A percentile compares a stretch with the other conserved stretches of the same genome.
Evolutionary conservation across 1,140 invertebrate species (phyloP).

Genomic region (Anastrepha obliqua): DNA sequence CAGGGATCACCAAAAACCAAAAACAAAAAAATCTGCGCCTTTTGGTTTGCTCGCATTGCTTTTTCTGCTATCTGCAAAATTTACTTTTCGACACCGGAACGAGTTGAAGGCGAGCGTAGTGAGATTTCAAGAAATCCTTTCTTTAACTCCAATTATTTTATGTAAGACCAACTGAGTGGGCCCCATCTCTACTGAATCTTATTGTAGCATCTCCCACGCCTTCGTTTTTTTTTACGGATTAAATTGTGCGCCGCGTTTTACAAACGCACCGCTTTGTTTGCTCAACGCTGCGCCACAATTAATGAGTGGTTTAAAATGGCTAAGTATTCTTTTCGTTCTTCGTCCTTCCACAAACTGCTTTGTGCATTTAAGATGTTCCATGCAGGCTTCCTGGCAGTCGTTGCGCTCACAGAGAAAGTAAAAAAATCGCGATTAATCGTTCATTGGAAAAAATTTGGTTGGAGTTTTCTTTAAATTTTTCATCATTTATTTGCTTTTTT

Average conservation of each 20-base stretch:
- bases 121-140: constrained; percentile 5
- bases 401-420: background rate
- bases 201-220: background rate
- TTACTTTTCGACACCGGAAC: background rate
- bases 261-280: background rate
- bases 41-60: background rate
- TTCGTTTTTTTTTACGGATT: constrained; percentile 11
- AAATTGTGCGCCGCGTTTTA: constrained; percentile 1
- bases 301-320: constrained; percentile 49
- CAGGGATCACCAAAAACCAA: background rate
- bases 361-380: background rate
- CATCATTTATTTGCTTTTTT: background rate
- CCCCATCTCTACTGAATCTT: too few relatives aligned
- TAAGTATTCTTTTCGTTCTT: background rate
- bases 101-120: background rate
- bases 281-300: constrained; percentile 17
- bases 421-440: constrained; percentile 4
- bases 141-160: background rate
- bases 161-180: background rate
- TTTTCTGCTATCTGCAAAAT: background rate
- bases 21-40: too few relatives aligned
- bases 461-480: background rate
- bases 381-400: background rate
- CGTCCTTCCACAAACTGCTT: background rate
- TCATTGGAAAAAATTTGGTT: background rate